Evolutionary conservation across 2,113 vertebrate species (phyloP).

Genomic region (Chloropsis hardwickii): DNA sequence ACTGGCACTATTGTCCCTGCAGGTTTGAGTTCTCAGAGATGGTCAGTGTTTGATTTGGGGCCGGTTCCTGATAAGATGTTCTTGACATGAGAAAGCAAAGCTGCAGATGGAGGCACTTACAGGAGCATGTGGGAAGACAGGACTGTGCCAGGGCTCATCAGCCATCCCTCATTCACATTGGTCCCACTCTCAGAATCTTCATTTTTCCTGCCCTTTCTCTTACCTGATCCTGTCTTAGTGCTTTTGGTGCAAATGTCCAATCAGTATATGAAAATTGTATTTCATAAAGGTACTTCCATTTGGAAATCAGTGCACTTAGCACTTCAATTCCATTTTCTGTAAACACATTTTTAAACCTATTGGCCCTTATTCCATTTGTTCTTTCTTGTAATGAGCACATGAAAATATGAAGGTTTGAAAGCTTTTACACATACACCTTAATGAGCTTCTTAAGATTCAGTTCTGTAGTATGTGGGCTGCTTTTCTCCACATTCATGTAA

Average conservation of each 20-base stretch:
- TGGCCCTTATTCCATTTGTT: conserved; percentile 15
- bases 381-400: background rate
- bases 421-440: conserved; percentile 10
- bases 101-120: background rate
- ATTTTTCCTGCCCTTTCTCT: conserved; percentile 64
- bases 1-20: background rate
- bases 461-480: background rate
- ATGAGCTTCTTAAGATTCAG: background rate
- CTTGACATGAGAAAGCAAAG: background rate
- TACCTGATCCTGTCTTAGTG: conserved; percentile 57
- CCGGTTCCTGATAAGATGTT: background rate
- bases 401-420: background rate
- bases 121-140: background rate
- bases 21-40: background rate
- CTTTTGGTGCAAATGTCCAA: conserved; percentile 48
- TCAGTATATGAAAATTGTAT: conserved; percentile 45
- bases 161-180: background rate
- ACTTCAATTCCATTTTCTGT: background rate
- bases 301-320: conserved; percentile 18
- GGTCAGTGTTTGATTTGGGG: background rate
- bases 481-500: conserved; percentile 5
- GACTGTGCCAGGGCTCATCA: background rate
- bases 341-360: conserved; percentile 3
- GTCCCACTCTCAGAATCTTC: conserved; percentile 45
- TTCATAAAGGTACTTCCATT: conserved; percentile 59